Evolutionary conservation across 2,888 invertebrate genomes (phyloP).

Genomic region (Agrotis exclamationis): DNA sequence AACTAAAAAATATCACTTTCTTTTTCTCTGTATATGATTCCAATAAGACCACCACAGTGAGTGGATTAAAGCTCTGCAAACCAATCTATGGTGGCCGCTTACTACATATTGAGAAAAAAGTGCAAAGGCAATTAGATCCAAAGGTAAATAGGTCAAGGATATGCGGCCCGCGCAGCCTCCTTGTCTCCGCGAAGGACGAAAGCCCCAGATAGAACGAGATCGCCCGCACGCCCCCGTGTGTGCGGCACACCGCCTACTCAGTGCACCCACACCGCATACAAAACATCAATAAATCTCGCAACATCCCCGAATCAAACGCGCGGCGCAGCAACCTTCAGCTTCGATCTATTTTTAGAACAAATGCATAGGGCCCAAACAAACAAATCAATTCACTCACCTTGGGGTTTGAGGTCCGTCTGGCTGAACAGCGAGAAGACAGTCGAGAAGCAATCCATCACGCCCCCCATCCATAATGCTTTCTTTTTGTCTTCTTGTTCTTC

Average conservation of each 20-base stretch:
- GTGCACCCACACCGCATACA: slow-evolving; percentile 19
- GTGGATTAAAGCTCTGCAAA: neutral
- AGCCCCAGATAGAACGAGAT: neutral
- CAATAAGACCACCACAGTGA: neutral
- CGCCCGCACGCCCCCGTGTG: neutral
- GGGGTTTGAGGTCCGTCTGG: slow-evolving; percentile 93
- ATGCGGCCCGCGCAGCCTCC: neutral
- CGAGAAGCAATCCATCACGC: slow-evolving; percentile 96
- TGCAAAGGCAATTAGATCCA: neutral
- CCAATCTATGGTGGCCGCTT: neutral
- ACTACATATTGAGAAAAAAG: neutral
- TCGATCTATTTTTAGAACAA: slow-evolving; percentile 50
- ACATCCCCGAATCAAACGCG: slow-evolving; percentile 59
- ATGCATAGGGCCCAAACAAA: slow-evolving; percentile 31
- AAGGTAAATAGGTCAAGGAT: slow-evolving; percentile 17
- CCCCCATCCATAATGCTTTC: slow-evolving; percentile 94
- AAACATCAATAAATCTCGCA: slow-evolving; percentile 32
- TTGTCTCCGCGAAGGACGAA: no score
- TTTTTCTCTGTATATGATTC: no score
- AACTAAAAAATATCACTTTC: no score
- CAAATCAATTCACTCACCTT: slow-evolving; percentile 85
- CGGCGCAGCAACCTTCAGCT: slow-evolving; percentile 72
- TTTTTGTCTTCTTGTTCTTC: slow-evolving; percentile 81
- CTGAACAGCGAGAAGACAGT: slow-evolving; percentile 97
- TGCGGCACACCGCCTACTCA: neutral